Evolutionary conservation across 2,113 vertebrate species (phyloP).

Genomic region (Morone chrysops): DNA sequence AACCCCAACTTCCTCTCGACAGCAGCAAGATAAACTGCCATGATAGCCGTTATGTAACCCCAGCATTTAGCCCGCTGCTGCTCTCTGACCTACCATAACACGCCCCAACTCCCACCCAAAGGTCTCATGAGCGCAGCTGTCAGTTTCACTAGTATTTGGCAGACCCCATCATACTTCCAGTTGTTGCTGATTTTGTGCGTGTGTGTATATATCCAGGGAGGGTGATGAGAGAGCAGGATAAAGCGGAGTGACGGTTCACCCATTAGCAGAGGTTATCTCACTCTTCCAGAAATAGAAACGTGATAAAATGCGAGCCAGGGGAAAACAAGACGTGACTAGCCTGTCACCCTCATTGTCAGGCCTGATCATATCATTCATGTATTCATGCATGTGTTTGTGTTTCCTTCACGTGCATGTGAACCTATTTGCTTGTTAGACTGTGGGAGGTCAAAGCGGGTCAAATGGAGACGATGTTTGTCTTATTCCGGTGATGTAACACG

Average conservation of each 20-base stretch:
- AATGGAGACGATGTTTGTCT: slow-evolving; percentile 24
- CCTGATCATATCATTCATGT: slow-evolving; percentile 18
- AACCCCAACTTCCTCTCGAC: slow-evolving; percentile 50
- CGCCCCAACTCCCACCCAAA: slow-evolving; percentile 27
- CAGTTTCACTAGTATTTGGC: slow-evolving; percentile 42
- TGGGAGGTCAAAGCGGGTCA: slow-evolving; percentile 20
- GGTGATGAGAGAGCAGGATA: slow-evolving; percentile 38
- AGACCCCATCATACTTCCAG: slow-evolving; percentile 20
- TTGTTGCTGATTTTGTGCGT: neutral
- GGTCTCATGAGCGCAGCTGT: slow-evolving; percentile 60
- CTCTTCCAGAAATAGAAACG: slow-evolving; percentile 53
- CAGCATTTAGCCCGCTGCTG: slow-evolving; percentile 42
- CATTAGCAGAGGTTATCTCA: slow-evolving; percentile 44
- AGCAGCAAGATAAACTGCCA: slow-evolving; percentile 40
- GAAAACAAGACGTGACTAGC: slow-evolving; percentile 26
- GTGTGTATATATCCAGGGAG: slow-evolving; percentile 22
- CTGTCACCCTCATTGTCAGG: slow-evolving; percentile 12
- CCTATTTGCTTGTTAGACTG: slow-evolving; percentile 2
- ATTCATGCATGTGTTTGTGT: slow-evolving; percentile 19
- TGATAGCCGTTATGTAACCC: slow-evolving; percentile 57
- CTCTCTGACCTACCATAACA: slow-evolving; percentile 35
- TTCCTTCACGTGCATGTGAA: neutral
- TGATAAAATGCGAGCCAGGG: slow-evolving; percentile 38
- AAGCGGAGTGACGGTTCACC: slow-evolving; percentile 25
- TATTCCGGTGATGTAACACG: slow-evolving; percentile 45